Base-by-base conservation (phyloP, 1,140 invertebrate species). In the Gryon sp. region DNA sequence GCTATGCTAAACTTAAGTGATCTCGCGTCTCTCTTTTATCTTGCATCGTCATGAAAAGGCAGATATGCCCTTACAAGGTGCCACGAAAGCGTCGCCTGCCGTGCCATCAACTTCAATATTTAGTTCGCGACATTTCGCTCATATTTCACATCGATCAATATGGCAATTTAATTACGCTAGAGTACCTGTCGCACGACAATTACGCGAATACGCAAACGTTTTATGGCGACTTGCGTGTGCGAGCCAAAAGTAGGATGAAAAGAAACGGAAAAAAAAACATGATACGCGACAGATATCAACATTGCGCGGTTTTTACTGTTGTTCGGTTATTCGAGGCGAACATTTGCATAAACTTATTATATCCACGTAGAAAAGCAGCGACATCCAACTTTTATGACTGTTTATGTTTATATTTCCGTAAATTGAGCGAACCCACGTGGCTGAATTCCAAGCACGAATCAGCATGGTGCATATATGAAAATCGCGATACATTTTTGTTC, bases 1-100 rank as follows among this genome's bases (percentile, higher is more conserved):
- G 69, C 68, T 70, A 66, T 72, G 60, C 60, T 77, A 70, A 77
- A 77, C 74, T 77, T 72, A 72, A 77, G 74, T 77, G 74, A 77
- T 77, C 66, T 60, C 66, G 74, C 66, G 53, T 77, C 66, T 66
- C 63, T 65, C 53, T 66, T 77, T 70, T 72, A 66, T 77, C 73
- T 69, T 45, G 57, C 59, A 63, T 76, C 57, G 65, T 69, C 63
- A 52, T 69, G 50, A 69, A 76, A 76, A 66, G 46, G 55, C 40
- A 41, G 62, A 74, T 74, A 74, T 66, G 30, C 53, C 50, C 40
- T 74, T 52, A 74, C 57, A 74, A 74, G 70, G 52, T 53, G 52
- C 18, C 45, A 16, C 24, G 50, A 59, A 59, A 40, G n/a, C 60
- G 18, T 73, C 30, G 62, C 18, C 63, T 57, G 26, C 46, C 38